phyloP scores from a whole-genome alignment of 23 tunicate species.

The Diplosoma virens region DNA sequence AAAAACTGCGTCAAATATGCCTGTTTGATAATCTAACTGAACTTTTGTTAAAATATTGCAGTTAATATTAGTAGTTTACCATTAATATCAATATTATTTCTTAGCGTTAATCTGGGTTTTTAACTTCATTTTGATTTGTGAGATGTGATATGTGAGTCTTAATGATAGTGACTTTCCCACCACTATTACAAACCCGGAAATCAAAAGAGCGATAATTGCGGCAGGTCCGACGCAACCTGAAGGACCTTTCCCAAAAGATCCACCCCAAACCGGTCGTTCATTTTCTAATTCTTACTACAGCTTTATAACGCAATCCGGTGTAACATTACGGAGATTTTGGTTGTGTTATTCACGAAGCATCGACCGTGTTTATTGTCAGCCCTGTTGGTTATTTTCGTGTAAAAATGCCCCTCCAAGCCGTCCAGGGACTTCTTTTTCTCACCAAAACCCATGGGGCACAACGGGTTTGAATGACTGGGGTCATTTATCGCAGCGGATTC shows the following conservation, averaged over 20 bases:
- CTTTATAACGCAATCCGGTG: constrained; percentile 4
- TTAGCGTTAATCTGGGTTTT: too few species aligned
- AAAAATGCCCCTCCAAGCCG: constrained; percentile 14
- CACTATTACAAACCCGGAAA: neutral
- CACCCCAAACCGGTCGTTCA: constrained; percentile 2
- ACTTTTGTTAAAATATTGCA: too few species aligned
- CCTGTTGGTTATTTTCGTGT: constrained; percentile 21
- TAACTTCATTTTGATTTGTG: too few species aligned
- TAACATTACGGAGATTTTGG: constrained; percentile 14
- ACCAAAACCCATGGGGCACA: constrained; percentile 15
- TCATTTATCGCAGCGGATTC: constrained; percentile 20
- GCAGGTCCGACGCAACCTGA: constrained; percentile 8
- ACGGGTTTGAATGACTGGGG: constrained; percentile 18
- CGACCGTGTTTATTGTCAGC: constrained; percentile 20
- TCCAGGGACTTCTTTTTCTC: constrained; percentile 11
- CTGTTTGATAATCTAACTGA: too few species aligned
- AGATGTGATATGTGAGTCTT: too few species aligned
- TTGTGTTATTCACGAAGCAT: constrained; percentile 12
- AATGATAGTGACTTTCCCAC: constrained; percentile 10
- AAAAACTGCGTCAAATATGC: too few species aligned
- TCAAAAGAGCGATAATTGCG: constrained; percentile 3
- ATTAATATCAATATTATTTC: too few species aligned
- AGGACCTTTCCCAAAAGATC: constrained; percentile 13
- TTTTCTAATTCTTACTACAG: neutral
- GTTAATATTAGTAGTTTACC: too few species aligned